Percentiles rank a stretch among this genome's conserved stretches.
Evolutionary conservation across 2,113 vertebrate genomes (phyloP).

Genomic region (Nansenia antarctica): DNA sequence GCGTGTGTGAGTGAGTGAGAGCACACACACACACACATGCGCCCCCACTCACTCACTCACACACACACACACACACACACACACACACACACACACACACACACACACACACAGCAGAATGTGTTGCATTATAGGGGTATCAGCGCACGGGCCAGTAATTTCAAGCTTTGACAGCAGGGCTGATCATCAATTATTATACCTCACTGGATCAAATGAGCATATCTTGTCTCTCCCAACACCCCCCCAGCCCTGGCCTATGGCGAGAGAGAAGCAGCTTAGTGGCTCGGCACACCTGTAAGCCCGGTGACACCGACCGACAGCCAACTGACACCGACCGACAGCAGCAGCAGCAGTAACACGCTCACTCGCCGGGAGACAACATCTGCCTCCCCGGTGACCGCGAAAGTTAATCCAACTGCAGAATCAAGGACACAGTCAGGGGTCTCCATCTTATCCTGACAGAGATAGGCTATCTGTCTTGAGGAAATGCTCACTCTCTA

Average conservation of each 20-base stretch:
- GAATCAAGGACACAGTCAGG: slow-evolving; percentile 67
- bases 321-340: no score
- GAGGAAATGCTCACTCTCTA: slow-evolving; percentile 62
- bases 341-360: slow-evolving; percentile 16
- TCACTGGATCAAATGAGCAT: slow-evolving; percentile 77
- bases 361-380: slow-evolving; percentile 76
- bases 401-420: slow-evolving; percentile 68
- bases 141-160: slow-evolving; percentile 66
- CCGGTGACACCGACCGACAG: slow-evolving; percentile 59
- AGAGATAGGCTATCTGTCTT: slow-evolving; percentile 56
- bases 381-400: slow-evolving; percentile 75
- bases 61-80: no score
- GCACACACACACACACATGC: no score
- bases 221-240: slow-evolving; percentile 55
- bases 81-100: no score
- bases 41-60: no score
- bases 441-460: slow-evolving; percentile 64
- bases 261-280: slow-evolving; percentile 48
- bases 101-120: slow-evolving; percentile 48
- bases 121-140: slow-evolving; percentile 65
- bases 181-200: slow-evolving; percentile 85
- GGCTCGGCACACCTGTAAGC: slow-evolving; percentile 65
- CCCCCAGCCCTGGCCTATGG: slow-evolving; percentile 46
- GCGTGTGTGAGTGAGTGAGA: no score
- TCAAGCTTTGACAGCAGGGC: slow-evolving; percentile 75